A percentile compares a stretch with the other conserved stretches of the same genome.
Evolutionary conservation across 35 echinoderm and acorn worm species (phyloP).

Genomic region (Apostichopus californicus): DNA sequence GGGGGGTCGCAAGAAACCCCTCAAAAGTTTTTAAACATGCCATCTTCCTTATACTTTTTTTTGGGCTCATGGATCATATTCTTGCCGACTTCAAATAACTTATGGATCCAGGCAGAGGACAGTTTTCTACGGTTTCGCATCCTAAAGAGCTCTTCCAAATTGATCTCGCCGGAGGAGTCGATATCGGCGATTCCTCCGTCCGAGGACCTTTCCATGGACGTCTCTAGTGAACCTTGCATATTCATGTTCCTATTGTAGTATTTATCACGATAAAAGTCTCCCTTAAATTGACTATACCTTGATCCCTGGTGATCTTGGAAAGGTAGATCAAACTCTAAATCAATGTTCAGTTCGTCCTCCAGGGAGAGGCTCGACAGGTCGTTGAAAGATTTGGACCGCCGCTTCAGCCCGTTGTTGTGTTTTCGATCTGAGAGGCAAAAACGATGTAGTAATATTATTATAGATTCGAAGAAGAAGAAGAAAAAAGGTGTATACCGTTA

Average conservation of each 20-base stretch:
- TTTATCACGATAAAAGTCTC: neutral
- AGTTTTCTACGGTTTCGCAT: conserved; percentile 23
- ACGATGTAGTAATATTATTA: neutral
- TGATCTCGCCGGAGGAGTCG: neutral
- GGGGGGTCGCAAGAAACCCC: too few species aligned
- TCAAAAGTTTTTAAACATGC: conserved; percentile 14
- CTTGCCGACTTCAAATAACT: conserved; percentile 26
- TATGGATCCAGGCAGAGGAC: neutral
- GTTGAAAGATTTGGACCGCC: conserved; percentile 37
- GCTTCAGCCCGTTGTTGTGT: neutral
- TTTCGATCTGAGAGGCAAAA: neutral
- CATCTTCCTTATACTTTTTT: conserved; percentile 13
- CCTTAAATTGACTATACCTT: conserved; percentile 20
- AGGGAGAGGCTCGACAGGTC: conserved; percentile 6
- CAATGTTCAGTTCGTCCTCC: conserved; percentile 13
- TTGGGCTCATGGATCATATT: conserved; percentile 21
- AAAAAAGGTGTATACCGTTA: too few species aligned
- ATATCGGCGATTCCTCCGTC: conserved; percentile 25
- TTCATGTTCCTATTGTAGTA: conserved; percentile 19
- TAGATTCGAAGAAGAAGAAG: too few species aligned
- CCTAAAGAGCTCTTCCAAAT: neutral
- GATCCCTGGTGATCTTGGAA: neutral
- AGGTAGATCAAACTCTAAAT: conserved; percentile 3
- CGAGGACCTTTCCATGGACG: neutral
- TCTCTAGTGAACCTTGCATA: conserved; percentile 10